These are phyloP conservation scores for Tympanuchus pallidicinctus DNA, from an alignment of 2,113 vertebrate genomes.

Conservation along the genomic window DNA sequence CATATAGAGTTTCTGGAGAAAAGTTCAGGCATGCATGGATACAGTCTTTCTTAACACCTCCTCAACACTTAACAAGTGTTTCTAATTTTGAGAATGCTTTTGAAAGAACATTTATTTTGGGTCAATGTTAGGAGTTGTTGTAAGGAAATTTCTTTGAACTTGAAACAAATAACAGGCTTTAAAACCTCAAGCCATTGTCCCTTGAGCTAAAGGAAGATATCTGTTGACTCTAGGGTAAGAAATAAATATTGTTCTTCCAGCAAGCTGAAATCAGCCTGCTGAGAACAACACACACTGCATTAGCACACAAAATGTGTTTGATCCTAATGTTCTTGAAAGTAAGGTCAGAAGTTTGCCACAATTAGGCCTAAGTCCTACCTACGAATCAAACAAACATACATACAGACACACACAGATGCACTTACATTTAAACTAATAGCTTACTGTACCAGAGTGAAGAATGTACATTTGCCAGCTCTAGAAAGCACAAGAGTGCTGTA, in stretches of 20 bases:
- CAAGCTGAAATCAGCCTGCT: constrained; percentile 29
- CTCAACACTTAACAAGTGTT: not conserved
- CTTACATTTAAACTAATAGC: not conserved
- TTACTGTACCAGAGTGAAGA: not conserved
- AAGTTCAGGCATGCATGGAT: not conserved
- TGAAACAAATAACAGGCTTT: constrained; percentile 29
- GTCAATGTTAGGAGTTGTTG: constrained; percentile 5
- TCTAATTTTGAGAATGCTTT: not conserved
- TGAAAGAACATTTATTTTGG: constrained; percentile 54
- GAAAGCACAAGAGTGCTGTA: not conserved
- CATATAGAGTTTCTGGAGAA: not conserved
- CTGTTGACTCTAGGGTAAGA: constrained; percentile 19
- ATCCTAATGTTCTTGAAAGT: not conserved
- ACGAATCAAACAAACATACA: not conserved
- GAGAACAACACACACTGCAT: not conserved
- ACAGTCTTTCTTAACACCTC: not conserved
- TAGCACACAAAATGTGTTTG: not conserved
- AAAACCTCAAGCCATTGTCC: constrained; percentile 42
- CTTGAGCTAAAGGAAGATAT: constrained; percentile 37
- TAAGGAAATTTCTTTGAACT: constrained; percentile 64
- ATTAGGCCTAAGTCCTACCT: not conserved
- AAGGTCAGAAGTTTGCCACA: not conserved
- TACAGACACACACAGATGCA: fast-evolving
- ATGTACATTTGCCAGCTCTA: not conserved
- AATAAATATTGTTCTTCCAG: constrained; percentile 45